These are phyloP conservation scores for Drosophila yooni DNA, from an alignment of 2,888 invertebrate species.

Conservation along the genomic window DNA sequence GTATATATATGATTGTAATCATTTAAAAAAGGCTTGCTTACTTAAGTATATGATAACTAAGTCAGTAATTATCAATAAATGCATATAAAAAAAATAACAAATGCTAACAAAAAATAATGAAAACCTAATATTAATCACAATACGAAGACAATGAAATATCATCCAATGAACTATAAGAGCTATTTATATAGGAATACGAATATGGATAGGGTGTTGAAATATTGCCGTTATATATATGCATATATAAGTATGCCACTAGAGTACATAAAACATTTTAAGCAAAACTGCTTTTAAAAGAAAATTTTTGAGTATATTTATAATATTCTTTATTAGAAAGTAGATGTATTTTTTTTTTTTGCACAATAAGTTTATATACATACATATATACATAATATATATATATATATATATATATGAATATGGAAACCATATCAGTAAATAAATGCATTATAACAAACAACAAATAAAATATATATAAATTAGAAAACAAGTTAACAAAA, in stretches of 20 bases:
- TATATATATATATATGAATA: slow-evolving; percentile 38
- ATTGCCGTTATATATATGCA: slow-evolving; percentile 52
- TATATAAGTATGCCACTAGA: slow-evolving; percentile 25
- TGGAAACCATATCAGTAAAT: slow-evolving; percentile 45
- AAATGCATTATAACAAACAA: slow-evolving; percentile 33
- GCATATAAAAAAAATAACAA: slow-evolving; percentile 7
- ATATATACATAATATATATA: slow-evolving; percentile 26
- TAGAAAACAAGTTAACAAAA: slow-evolving; percentile 29
- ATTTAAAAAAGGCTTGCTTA: slow-evolving; percentile 4
- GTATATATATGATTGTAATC: slow-evolving; percentile 9
- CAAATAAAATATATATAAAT: slow-evolving; percentile 29
- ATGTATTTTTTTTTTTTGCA: slow-evolving; percentile 69
- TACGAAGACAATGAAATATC: slow-evolving; percentile 80
- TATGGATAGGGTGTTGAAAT: slow-evolving; percentile 52
- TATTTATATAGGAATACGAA: slow-evolving; percentile 55
- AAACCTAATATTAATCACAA: slow-evolving; percentile 45
- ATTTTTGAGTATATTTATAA: slow-evolving; percentile 46
- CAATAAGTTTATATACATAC: slow-evolving; percentile 51
- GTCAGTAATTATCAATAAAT: slow-evolving; percentile 7
- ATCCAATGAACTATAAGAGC: slow-evolving; percentile 74
- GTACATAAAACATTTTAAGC: slow-evolving; percentile 33
- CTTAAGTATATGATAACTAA: slow-evolving; percentile 19
- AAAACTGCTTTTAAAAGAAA: slow-evolving; percentile 59
- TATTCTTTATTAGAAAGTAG: slow-evolving; percentile 43
- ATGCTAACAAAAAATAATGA: slow-evolving; percentile 29